Base-by-base conservation (phyloP, 2,113 vertebrate genomes). In the Dunckerocampus dactyliophorus region DNA sequence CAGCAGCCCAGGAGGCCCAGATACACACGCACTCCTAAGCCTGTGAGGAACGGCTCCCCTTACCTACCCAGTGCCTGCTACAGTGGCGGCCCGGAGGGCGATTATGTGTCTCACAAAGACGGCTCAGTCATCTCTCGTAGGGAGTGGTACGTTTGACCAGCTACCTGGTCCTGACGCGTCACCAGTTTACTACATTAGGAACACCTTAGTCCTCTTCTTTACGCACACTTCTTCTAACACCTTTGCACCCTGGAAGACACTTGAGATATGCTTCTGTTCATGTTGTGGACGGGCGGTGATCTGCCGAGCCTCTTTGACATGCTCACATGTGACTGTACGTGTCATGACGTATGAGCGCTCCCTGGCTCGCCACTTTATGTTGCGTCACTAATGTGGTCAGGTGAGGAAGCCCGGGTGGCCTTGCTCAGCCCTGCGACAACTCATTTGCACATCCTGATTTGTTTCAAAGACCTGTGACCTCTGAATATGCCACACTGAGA, bases 111-210 rank as follows among this genome's bases (percentile, higher is more conserved):
- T 67, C 95, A 98, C 86, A 91, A 92, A 85, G 97, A 99, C 83
- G 95, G 96, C 63, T 97, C 96, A 0, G 93, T 99, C 87, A 98
- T 99, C 90, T 99, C 97, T 54, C 93, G 97, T 72, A 93, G 94
- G 89, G 96, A 99, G 90, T 98, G 95, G 96, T 98, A 98, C 84
- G 95, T 98, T 89, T 98, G 76, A 85, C 62, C 47, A 52, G 62
- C 55, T 55, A 16, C 62, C 42, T 11, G 60, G n/a, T 62, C 54
- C 68, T 50, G 61, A 56, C 63, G 37, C 15, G 19, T 42, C 54
- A 14, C 31, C 53, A 37, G 15, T 70, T 71, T 47, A 50, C 69
- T 16, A 12, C 42, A 70, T 68, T 55, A 8, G 48, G 49, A 65
- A 69, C 43, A 45, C 37, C 19, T 60, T 19, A 28, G 64, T 59